Evolutionary conservation across 2,797 vertebrate species (phyloP).

Genomic region (Pseudochirops cupreus): DNA sequence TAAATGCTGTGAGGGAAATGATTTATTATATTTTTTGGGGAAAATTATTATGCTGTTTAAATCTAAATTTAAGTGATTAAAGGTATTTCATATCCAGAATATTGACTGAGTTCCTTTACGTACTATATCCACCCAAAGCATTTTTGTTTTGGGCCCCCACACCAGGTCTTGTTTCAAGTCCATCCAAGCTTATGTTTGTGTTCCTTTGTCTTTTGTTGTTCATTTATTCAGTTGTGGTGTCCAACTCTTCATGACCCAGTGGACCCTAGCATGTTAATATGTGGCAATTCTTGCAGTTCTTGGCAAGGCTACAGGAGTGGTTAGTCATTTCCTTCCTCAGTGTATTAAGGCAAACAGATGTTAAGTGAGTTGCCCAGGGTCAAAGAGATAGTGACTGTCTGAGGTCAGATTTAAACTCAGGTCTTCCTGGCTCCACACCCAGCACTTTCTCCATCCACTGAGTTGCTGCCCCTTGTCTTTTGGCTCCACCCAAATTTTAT

Average conservation of each 20-base stretch:
- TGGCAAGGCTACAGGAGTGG: no score
- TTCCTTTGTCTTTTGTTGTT: neutral
- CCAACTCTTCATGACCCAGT: neutral
- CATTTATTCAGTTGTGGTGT: neutral
- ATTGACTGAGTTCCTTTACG: neutral
- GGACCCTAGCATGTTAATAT: no score
- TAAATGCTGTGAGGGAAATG: neutral
- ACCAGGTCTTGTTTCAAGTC: neutral
- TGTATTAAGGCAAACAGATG: no score
- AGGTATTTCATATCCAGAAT: neutral
- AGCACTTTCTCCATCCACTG: neutral
- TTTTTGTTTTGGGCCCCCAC: neutral
- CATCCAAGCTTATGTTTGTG: neutral
- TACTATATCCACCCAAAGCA: neutral
- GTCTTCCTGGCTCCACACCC: neutral
- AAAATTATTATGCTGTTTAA: neutral
- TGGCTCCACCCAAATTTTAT: neutral
- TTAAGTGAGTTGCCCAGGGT: no score
- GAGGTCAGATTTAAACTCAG: neutral
- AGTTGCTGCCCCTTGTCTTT: neutral
- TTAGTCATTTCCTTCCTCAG: no score
- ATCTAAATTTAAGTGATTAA: neutral
- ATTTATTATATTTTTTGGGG: neutral
- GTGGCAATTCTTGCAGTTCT: no score
- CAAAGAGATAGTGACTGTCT: neutral